phyloP scores from a whole-genome alignment of 2,113 vertebrate species.

The Stegastes partitus region DNA sequence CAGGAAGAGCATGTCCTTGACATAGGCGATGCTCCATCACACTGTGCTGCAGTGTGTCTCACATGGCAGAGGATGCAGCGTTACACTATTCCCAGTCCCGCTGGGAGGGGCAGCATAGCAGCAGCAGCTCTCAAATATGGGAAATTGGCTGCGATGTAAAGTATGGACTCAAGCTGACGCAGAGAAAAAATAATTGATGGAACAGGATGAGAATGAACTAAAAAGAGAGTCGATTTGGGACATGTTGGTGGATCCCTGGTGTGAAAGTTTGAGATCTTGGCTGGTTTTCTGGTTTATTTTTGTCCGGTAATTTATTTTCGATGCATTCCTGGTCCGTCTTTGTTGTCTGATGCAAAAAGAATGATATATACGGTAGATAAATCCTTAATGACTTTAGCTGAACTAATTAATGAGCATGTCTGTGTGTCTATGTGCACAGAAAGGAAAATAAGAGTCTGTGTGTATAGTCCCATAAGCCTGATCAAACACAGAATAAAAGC shows the following conservation, averaged over 20 bases:
- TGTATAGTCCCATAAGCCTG: constrained; percentile 36
- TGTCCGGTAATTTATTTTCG: constrained; percentile 33
- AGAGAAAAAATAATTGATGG: constrained; percentile 21
- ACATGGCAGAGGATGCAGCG: constrained; percentile 50
- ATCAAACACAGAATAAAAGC: constrained; percentile 62
- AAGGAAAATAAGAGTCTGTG: not conserved
- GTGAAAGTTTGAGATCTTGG: constrained; percentile 50
- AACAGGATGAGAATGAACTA: constrained; percentile 38
- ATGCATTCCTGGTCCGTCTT: constrained; percentile 3
- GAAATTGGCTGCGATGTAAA: constrained; percentile 40
- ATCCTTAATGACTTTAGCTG: constrained; percentile 19
- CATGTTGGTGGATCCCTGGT: constrained; percentile 22
- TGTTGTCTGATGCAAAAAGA: constrained; percentile 35
- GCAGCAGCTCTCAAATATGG: constrained; percentile 35
- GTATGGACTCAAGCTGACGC: constrained; percentile 12
- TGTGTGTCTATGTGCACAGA: constrained; percentile 29
- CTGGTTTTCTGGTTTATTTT: constrained; percentile 48
- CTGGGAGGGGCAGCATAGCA: constrained; percentile 39
- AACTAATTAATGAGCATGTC: constrained; percentile 43
- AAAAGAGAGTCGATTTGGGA: not conserved
- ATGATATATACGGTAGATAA: constrained; percentile 7
- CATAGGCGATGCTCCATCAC: constrained; percentile 51
- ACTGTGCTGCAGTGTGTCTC: constrained; percentile 65
- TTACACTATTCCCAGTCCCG: constrained; percentile 38
- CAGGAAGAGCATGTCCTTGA: constrained; percentile 60